Evolutionary conservation across 2,113 vertebrate species (phyloP), one percentile per base, ranked within the genome.

Genomic region (Theristicus caerulescens): DNA sequence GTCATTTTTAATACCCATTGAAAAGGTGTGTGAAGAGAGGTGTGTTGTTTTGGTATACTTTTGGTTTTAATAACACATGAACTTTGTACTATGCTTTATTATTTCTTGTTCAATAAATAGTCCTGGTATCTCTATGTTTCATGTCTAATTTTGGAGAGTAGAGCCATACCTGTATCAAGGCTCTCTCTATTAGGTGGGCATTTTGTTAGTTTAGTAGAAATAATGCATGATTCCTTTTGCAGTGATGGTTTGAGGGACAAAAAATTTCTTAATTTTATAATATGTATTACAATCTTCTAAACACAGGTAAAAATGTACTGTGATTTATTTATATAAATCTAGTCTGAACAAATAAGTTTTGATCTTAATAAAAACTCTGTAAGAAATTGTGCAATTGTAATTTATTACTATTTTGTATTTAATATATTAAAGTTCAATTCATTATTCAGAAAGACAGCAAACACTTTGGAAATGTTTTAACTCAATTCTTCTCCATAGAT

Each of bases 221-320:
- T 98, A 98, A 98, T 98, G 99, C 99, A 99, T 99, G 99, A 98
- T 97, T 98, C 71, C 97, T 98, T 98, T 97, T 1, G 29, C 97
- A 95, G 95, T 97, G 94, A 93, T 85, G 94, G 94, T 97, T 94
- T 89, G 97, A 97, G 97, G 97, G 97, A 94, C 84, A 83, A 96
- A 92, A 82, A 76, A 97, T 91, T 96, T 96, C 96, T 96, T 98
- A 97, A 96, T 97, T 96, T 98, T 98, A 98, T 98, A 97, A 97
- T 91, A 96, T 89, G 90, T 97, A 98, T 98, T 97, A 97, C 96
- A 97, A 98, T 97, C 94, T 97, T 97, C 96, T 97, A 97, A 98
- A 98, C 96, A 98, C 97, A 94, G 98, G 96, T 97, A 62, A 98
- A 93, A 94, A 98, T 97, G 98, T 99, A 97, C 97, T 96, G 98